A percentile compares a stretch with the other conserved stretches of the same genome.
These are phyloP conservation scores for Mesocentrotus franciscanus DNA, from an alignment of 53 echinoderm and acorn worm genomes.

Conservation along the genomic window DNA sequence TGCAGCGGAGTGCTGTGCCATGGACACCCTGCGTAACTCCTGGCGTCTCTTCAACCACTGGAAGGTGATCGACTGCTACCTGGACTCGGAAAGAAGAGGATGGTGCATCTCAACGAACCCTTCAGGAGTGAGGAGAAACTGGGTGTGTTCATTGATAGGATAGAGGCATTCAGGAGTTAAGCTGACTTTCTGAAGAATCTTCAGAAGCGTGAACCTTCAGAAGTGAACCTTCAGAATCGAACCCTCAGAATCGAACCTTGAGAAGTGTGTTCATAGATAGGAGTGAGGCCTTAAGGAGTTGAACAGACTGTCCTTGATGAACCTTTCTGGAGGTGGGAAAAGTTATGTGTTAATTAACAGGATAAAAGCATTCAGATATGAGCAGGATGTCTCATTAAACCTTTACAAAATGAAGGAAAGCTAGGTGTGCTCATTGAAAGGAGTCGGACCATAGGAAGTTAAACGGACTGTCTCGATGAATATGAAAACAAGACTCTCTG, in stretches of 20 bases:
- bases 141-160: slow-evolving; percentile 85
- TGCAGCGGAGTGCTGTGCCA: slow-evolving; percentile 91
- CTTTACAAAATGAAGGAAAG: background rate
- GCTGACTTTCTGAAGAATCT: background rate
- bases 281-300: slow-evolving; percentile 16
- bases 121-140: slow-evolving; percentile 83
- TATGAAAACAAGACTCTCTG: background rate
- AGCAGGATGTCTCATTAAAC: background rate
- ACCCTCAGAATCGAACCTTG: background rate
- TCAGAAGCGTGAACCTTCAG: background rate
- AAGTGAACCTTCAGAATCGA: background rate
- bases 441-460: no score
- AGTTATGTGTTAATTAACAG: background rate
- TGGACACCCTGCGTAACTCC: slow-evolving; percentile 96
- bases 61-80: slow-evolving; percentile 90
- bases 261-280: background rate
- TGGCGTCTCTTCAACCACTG: slow-evolving; percentile 87
- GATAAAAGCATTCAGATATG: background rate
- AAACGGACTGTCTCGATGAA: background rate
- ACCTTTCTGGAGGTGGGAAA: background rate
- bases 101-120: slow-evolving; percentile 87
- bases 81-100: slow-evolving; percentile 84
- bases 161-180: slow-evolving; percentile 84
- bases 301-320: background rate
- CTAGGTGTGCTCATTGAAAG: background rate